phyloP scores from a whole-genome alignment of 2,888 invertebrate species.

The Tubulanus polymorphus region DNA sequence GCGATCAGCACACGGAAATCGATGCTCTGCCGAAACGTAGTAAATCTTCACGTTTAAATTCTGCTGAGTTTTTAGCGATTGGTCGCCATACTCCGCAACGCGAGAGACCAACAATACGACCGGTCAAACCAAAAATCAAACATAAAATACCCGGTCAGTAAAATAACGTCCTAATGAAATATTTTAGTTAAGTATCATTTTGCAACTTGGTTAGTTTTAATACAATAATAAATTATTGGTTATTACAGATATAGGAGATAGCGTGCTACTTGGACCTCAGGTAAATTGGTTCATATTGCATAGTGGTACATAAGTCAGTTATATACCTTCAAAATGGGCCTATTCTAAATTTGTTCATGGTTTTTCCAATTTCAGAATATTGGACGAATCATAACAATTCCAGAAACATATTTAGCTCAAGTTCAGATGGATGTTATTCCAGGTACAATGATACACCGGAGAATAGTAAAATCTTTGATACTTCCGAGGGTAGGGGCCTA shows the following conservation, averaged over 20 bases:
- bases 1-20: too few species aligned
- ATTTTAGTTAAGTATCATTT: too few species aligned
- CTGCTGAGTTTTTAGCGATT: slow-evolving; percentile 33
- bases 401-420: slow-evolving; percentile 43
- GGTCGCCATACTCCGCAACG: slow-evolving; percentile 34
- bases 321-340: not conserved
- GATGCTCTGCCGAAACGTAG: slow-evolving; percentile 34
- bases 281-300: slow-evolving; percentile 20
- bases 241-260: slow-evolving; percentile 40
- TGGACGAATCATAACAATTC: slow-evolving; percentile 40
- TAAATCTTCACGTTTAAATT: slow-evolving; percentile 26
- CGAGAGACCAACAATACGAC: slow-evolving; percentile 28
- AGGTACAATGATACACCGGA: slow-evolving; percentile 26
- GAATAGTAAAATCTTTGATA: not conserved
- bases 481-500: too few species aligned
- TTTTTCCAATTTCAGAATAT: slow-evolving; percentile 40
- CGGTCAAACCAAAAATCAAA: too few species aligned
- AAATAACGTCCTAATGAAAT: too few species aligned
- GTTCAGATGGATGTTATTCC: slow-evolving; percentile 46
- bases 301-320: not conserved
- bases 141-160: too few species aligned
- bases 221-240: slow-evolving; percentile 2
- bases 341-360: not conserved
- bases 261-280: slow-evolving; percentile 42
- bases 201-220: too few species aligned